Conservation (phyloP, 2,113 vertebrate species). For the Cryptomyrus ogoouensis region DNA sequence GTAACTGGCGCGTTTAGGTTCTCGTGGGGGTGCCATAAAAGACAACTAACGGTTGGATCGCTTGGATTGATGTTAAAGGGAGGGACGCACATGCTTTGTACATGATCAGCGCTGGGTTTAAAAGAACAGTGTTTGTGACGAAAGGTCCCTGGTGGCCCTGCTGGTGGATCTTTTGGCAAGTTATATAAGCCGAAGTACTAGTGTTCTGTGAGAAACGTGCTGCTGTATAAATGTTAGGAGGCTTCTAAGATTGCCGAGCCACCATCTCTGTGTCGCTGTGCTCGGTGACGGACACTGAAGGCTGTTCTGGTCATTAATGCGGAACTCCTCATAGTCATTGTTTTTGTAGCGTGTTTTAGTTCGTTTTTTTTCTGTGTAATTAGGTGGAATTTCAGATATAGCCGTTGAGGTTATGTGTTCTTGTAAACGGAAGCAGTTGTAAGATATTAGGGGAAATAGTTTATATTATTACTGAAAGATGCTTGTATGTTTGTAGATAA, state of each 20-base stretch:
- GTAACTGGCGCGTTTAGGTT: background rate
- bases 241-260: background rate
- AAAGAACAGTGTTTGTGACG: background rate
- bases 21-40: background rate
- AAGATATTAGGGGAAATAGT: constrained; percentile 13
- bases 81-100: background rate
- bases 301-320: background rate
- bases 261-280: background rate
- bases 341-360: background rate
- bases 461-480: constrained; percentile 8
- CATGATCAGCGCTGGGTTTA: background rate
- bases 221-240: background rate
- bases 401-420: background rate
- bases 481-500: constrained; percentile 12
- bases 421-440: background rate
- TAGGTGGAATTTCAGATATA: background rate
- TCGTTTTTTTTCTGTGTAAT: background rate
- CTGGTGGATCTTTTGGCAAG: background rate
- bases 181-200: background rate
- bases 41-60: background rate
- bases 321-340: background rate
- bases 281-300: background rate
- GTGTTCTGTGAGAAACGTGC: background rate
- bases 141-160: background rate
- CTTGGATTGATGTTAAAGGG: background rate